Evolutionary conservation across 2,888 invertebrate genomes (phyloP), one percentile per base, ranked within the genome.

Genomic region (Morpho deidamia): DNA sequence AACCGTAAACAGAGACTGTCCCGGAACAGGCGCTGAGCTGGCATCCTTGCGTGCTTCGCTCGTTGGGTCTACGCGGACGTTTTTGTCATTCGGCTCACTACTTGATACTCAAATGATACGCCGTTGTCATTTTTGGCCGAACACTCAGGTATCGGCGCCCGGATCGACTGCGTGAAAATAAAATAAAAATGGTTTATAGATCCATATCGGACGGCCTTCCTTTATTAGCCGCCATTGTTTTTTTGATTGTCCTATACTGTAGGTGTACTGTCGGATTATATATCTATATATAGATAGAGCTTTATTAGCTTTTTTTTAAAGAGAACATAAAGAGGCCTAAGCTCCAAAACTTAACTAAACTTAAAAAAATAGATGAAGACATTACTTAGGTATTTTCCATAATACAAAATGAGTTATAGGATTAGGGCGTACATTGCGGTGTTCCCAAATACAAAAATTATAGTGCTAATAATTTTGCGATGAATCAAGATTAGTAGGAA

Each of bases 71-170:
- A 73, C 67, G 73, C 69, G 65, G 70, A 69, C 70, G 76, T 82
- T 81, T 83, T 82, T 81, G 74, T 74, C 72, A 62, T 62, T 63
- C 70, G 64, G 67, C 68, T 67, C 65, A 71, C 70, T 76, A n/a
- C n/a, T n/a, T n/a, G n/a, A n/a, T n/a, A n/a, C n/a, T n/a, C n/a
- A n/a, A n/a, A n/a, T 72, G 72, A 70, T 74, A 71, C 72, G 69
- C 46, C 76, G 79, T 81, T 77, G 81, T 81, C 77, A 77, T 80
- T 80, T 82, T 78, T 66, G 68, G 72, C 68, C 69, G 71, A 67
- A 69, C 73, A 72, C 70, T 71, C 70, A 69, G 66, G 76, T 75
- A 78, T 81, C 75, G 78, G 74, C 73, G 64, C 71, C 66, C 58
- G 65, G 62, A 60, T 64, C 50, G 44, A 44, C 38, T 41, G 50